phyloP scores from a whole-genome alignment of 2,888 invertebrate species.

The Latrodectus hesperus region DNA sequence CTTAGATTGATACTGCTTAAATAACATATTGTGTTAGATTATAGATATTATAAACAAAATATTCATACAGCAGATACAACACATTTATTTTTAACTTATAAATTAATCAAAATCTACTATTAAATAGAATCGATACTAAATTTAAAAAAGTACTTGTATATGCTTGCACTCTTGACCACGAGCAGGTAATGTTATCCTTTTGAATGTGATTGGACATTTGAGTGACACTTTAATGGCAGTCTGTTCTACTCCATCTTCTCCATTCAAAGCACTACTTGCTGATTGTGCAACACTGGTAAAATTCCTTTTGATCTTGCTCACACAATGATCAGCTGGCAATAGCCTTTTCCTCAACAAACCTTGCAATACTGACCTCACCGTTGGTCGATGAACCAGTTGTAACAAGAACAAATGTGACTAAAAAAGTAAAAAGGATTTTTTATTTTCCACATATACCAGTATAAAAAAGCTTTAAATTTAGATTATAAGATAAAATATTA shows the following conservation, averaged over 20 bases:
- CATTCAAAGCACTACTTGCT: conserved; percentile 70
- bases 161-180: conserved; percentile 97
- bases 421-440: conserved; percentile 52
- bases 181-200: conserved; percentile 94
- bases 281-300: conserved; percentile 83
- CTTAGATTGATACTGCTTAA: too few species aligned
- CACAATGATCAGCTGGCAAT: conserved; percentile 93
- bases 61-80: too few species aligned
- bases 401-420: conserved; percentile 93
- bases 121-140: too few species aligned
- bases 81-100: too few species aligned
- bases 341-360: conserved; percentile 91
- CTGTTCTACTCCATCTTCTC: conserved; percentile 75
- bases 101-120: too few species aligned
- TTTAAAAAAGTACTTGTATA: conserved; percentile 80
- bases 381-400: conserved; percentile 96
- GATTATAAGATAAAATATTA: neutral
- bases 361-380: conserved; percentile 93
- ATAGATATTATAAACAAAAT: too few species aligned
- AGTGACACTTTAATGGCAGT: conserved; percentile 81
- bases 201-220: conserved; percentile 96
- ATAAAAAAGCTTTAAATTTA: neutral
- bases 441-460: too few species aligned
- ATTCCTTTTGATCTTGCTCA: conserved; percentile 95
- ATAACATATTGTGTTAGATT: too few species aligned